Base-by-base conservation (phyloP, 2,888 invertebrate species). In the Crepidodera aurea region DNA sequence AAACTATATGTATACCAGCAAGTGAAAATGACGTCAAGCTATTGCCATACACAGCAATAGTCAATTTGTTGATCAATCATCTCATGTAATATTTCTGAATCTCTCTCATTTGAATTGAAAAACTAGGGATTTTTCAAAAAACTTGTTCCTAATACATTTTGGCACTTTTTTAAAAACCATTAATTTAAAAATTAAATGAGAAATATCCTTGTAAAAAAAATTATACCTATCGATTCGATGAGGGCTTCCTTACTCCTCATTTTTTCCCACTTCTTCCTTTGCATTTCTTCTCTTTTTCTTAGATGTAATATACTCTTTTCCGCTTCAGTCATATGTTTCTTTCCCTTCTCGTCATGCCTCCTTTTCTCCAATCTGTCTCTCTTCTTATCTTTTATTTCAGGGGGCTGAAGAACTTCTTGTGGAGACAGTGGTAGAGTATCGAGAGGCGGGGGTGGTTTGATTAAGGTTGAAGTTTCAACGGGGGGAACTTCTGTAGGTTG, bases 291-390 rank as follows among this genome's bases (percentile, higher is more conserved):
- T 50, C 80, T 64, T 67, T 79, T 80, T 64, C 80, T 75, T 62
- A 81, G 66, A 67, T 79, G 78, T 69, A 81, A 69, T 16, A 81
- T 81, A 67, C 80, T 80, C 65, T 78, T 80, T 66, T 82, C 82
- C 1, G 82, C 82, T 63, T 82, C 82, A 1, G 82, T 82, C 73
- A 82, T 73, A 62, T 80, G 81, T 51, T 76, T 76, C 46, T 68
- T 73, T 15, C 72, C 70, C 16, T 73, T 68, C 16, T 79, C 75
- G 8, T 77, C 76, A 6, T 72, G 70, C 16, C 75, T 69, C 29
- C 69, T 65, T 32, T 71, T 69, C 39, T 61, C 69, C 37, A 61
- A 42, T 13, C 61, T 67, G 7, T 68, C 68, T 37, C 37, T 40
- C 59, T 66, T 67, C 18, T 64, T 66, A 1, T 70, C 69, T 29